Evolutionary conservation across 1,140 invertebrate genomes (phyloP), one percentile per base, ranked within the genome.

Genomic region (Drosophila lowei): DNA sequence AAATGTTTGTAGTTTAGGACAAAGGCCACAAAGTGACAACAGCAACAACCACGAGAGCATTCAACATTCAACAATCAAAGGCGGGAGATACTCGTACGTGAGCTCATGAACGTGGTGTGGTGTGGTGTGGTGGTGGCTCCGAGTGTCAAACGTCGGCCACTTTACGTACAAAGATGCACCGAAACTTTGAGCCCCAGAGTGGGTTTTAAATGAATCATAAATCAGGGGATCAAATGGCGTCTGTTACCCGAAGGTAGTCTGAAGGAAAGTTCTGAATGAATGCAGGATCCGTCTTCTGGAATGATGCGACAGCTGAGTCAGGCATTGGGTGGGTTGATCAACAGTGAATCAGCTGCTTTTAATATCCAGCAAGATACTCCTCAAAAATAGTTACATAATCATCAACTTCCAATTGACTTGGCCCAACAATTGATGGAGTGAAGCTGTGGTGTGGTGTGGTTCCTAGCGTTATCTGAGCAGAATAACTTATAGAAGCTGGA

Each of bases 1-100:
- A 85, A 85, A 85, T 86, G 80, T 85, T 86, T 80, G 73, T 86
- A 73, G 81, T 68, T 74, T 86, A 85, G 80, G 81, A 80, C 80
- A 85, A 85, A 85, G 81, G 80, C 81, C 80, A 86, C 57, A 76
- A 43, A 63, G 63, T 64, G 59, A 73, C 58, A 62, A 53, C 28
- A 43, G 25, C 16, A 15, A 15, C n/a, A 58, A 44, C 25, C 18
- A 25, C 16, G 18, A 68, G 47, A 44, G 46, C 68, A 38, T 38
- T 38, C 11, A 54, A 54, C 49, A 72, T 48, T 71, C 60, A 73
- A 74, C 60, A 74, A 74, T 65, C 61, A 59, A 59, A 57, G 54
- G 54, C 48, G 48, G 41, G 42, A 74, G 54, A 83, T 84, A 25
- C 23, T 5, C 23, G 23, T 25, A 83, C 80, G 80, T 83, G 79